Conservation (phyloP, 2,888 invertebrate genomes). For the Cistogaster globosa region DNA sequence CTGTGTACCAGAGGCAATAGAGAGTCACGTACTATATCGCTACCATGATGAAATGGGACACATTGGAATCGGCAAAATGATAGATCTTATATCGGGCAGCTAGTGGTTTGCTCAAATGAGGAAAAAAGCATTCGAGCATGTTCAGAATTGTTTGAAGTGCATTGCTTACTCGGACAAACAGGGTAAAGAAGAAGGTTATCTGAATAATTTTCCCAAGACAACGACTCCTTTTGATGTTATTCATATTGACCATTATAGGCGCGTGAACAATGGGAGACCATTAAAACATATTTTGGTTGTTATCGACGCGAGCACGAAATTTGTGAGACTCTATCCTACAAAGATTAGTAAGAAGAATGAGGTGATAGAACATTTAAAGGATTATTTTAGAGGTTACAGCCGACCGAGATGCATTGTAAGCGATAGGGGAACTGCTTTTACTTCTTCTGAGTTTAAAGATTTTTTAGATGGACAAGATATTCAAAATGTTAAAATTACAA, state of each 20-base stretch:
- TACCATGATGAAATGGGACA: too few species aligned
- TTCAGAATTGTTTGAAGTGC: slow-evolving; percentile 21
- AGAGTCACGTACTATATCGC: too few species aligned
- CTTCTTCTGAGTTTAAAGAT: neutral
- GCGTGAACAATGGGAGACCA: slow-evolving; percentile 43
- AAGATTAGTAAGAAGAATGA: slow-evolving; percentile 27
- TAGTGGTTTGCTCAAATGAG: slow-evolving; percentile 43
- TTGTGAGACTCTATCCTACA: slow-evolving; percentile 45
- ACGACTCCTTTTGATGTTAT: slow-evolving; percentile 37
- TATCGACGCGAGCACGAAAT: slow-evolving; percentile 56
- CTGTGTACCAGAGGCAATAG: too few species aligned
- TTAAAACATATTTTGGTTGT: slow-evolving; percentile 56
- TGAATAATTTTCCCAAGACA: slow-evolving; percentile 53
- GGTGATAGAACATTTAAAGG: slow-evolving; percentile 31
- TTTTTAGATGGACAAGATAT: too few species aligned
- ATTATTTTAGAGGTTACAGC: slow-evolving; percentile 68
- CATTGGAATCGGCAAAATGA: too few species aligned
- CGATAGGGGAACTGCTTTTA: slow-evolving; percentile 37
- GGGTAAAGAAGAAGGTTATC: slow-evolving; percentile 47
- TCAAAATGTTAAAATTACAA: neutral
- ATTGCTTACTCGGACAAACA: too few species aligned
- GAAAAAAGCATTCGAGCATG: neutral
- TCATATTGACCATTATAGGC: slow-evolving; percentile 60
- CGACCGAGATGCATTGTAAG: neutral
- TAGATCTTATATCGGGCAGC: too few species aligned